Conservation (phyloP, 1,140 invertebrate species). For the Cepaea nemoralis region DNA sequence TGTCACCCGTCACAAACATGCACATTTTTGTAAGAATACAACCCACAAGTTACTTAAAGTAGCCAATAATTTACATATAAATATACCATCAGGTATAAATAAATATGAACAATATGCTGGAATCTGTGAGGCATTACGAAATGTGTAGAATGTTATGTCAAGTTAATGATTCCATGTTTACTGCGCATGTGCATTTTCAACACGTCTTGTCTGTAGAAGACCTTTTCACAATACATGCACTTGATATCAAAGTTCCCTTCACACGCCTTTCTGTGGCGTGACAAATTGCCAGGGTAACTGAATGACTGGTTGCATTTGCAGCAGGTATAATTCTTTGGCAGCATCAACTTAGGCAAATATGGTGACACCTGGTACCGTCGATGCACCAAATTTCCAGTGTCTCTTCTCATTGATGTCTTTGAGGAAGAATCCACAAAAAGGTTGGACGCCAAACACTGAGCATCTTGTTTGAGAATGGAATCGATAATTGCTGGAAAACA, state of each 20-base stretch:
- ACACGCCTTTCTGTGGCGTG: constrained; percentile 43
- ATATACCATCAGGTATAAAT: too few relatives aligned
- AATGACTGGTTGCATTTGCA: constrained; percentile 46
- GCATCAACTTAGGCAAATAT: constrained; percentile 19
- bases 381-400: neutral
- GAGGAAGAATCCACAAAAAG: neutral
- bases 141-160: too few relatives aligned
- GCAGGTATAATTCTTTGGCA: constrained; percentile 37
- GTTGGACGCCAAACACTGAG: neutral
- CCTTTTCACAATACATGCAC: constrained; percentile 43
- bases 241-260: constrained; percentile 46
- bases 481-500: constrained; percentile 18
- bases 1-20: constrained; percentile 19
- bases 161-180: constrained; percentile 40
- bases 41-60: too few relatives aligned
- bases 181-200: constrained; percentile 41
- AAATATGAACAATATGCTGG: too few relatives aligned
- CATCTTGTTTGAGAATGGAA: constrained; percentile 15
- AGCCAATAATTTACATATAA: too few relatives aligned
- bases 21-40: too few relatives aligned
- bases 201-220: constrained; percentile 45
- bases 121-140: too few relatives aligned
- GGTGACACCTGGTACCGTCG: constrained; percentile 4
- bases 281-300: constrained; percentile 45
- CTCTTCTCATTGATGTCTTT: neutral